Base-by-base conservation (phyloP, 2,797 vertebrate genomes). In the Eidolon dupreanum region DNA sequence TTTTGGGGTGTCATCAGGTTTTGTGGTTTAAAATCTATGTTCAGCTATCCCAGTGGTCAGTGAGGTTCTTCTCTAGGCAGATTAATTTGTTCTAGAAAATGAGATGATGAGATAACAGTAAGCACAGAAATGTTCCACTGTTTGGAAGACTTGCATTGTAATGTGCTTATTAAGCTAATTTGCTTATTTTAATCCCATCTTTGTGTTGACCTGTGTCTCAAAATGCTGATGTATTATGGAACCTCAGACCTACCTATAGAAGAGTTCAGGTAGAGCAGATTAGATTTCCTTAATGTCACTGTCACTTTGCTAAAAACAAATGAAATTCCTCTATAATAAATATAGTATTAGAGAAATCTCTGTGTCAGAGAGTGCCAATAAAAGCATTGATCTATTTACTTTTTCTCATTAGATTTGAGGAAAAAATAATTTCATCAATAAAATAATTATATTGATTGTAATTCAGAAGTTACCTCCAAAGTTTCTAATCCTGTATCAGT, bases 181-280 rank as follows among this genome's bases (percentile, higher is more conserved):
- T 90, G 61, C 83, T 94, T 96, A 96, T 96, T 94, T 95, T 96
- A 97, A 97, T 96, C 86, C 92, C 71, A 97, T 94, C 79, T 96
- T 91, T 95, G 94, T 93, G 66, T 73, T 89, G 79, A 93, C 71
- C 68, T 85, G 81, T 63, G 46, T 97, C 96, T 97, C 94, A 73
- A 81, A 97, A 95, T 90, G 88, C 88, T 81, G 94, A 85, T 24
- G 3, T 59, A 63, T 79, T 90, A 81, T 93, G 94, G 95, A 95
- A 88, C 95, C 89, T 93, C 94, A 95, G 87, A 81, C 53, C 90
- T 93, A 77, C 81, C 66, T 17, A 24, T 63, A 61, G 87, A 81
- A 93, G 82, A 66, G 36, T 85, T 88, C 63, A 49, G 86, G 36
- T 66, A 91, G 38, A 85, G 68, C 65, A 90, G 53, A 70, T 31